Evolutionary conservation across 1,140 invertebrate species (phyloP).

Genomic region (Drosophila elegans): DNA sequence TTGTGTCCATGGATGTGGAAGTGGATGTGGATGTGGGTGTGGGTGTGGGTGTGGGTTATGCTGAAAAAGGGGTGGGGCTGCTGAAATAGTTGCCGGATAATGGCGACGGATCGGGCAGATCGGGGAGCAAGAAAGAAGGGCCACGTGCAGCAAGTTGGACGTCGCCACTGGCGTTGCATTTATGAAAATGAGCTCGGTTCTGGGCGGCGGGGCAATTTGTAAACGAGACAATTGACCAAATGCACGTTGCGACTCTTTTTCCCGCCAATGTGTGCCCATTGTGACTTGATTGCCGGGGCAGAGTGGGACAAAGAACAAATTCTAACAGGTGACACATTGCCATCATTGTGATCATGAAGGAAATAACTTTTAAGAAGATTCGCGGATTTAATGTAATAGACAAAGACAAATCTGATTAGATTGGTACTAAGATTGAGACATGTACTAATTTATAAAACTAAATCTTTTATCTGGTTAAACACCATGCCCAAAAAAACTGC

Average conservation of each 20-base stretch:
- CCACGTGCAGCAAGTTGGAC: conserved; percentile 31
- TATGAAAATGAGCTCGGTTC: conserved; percentile 76
- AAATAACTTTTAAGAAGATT: background rate
- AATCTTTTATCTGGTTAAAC: too few species aligned
- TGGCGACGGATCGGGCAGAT: conserved; percentile 22
- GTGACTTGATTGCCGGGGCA: conserved; percentile 52
- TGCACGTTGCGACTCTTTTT: conserved; percentile 29
- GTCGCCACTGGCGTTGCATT: conserved; percentile 55
- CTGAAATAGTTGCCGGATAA: conserved; percentile 42
- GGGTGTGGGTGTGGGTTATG: conserved; percentile 3
- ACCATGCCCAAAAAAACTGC: too few species aligned
- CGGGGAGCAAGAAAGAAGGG: conserved; percentile 4
- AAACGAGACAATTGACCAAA: conserved; percentile 80
- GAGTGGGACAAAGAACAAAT: conserved; percentile 16
- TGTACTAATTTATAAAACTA: too few species aligned
- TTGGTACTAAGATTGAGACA: too few species aligned
- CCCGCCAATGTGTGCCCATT: conserved; percentile 18
- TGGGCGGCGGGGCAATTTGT: conserved; percentile 61
- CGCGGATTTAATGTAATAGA: background rate
- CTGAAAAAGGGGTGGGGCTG: background rate
- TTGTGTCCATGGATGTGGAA: conserved; percentile 20
- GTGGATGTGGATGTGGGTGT: conserved; percentile 12
- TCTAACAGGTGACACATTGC: conserved; percentile 30
- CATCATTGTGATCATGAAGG: conserved; percentile 20
- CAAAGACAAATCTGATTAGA: too few species aligned